Evolutionary conservation across 2,113 vertebrate species (phyloP).

Genomic region (Cochlearius cochlearius): DNA sequence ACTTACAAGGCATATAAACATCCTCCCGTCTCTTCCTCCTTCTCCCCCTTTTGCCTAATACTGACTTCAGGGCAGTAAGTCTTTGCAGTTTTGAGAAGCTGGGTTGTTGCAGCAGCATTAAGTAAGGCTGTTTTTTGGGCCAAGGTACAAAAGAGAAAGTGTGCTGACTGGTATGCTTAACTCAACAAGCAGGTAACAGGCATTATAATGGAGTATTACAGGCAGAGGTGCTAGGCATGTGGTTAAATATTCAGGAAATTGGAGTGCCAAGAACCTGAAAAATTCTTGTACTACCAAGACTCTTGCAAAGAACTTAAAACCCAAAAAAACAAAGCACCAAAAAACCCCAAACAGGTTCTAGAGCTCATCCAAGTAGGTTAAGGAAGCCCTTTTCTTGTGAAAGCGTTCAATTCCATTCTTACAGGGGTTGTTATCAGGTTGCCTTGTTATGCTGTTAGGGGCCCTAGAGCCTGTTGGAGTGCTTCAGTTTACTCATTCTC

Average conservation of each 20-base stretch:
- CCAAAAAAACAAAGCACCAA: too few relatives aligned
- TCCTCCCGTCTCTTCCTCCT: background rate
- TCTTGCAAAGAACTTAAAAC: background rate
- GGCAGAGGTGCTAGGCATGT: background rate
- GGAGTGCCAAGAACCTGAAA: background rate
- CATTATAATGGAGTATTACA: background rate
- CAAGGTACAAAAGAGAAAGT: background rate
- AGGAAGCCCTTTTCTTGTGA: background rate
- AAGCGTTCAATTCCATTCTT: background rate
- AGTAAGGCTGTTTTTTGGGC: background rate
- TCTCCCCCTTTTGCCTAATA: background rate
- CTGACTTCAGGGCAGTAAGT: background rate
- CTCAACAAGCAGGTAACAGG: background rate
- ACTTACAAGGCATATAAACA: background rate
- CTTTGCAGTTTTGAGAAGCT: background rate
- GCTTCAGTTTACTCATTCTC: background rate
- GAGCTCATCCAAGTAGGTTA: background rate
- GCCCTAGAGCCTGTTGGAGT: background rate
- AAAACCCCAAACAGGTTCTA: background rate
- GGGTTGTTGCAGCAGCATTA: background rate
- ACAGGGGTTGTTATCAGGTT: background rate
- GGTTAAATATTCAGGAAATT: background rate
- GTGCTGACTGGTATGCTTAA: background rate
- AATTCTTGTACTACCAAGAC: background rate
- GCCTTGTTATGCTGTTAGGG: background rate